These are phyloP conservation scores for Gymnorhina tibicen DNA, from an alignment of 2,113 vertebrate species.

Conservation along the genomic window DNA sequence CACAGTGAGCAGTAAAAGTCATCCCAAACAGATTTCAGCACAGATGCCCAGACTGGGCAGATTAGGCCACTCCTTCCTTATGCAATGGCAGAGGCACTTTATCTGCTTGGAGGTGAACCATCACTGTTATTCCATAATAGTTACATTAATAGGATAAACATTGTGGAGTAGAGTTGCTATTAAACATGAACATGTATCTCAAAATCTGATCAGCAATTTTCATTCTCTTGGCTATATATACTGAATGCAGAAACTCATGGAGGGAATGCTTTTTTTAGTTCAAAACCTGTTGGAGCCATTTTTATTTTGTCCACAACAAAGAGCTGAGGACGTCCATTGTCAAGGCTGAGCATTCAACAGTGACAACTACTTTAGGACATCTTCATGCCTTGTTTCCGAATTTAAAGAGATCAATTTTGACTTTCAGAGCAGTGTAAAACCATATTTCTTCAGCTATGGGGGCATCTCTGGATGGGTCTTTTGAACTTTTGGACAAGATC, in stretches of 20 bases:
- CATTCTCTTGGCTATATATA: background rate
- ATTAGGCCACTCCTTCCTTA: background rate
- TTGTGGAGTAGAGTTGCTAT: background rate
- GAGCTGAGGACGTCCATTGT: background rate
- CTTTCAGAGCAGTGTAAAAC: background rate
- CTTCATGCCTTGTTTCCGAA: background rate
- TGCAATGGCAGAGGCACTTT: background rate
- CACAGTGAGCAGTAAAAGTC: background rate
- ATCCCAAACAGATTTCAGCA: conserved; percentile 15
- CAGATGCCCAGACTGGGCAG: background rate
- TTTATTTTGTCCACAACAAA: background rate
- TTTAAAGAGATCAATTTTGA: background rate
- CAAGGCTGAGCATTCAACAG: background rate
- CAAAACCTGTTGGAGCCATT: background rate
- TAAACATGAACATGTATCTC: background rate
- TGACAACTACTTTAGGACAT: background rate
- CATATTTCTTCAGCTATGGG: background rate
- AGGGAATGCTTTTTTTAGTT: fast-evolving
- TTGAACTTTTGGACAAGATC: background rate
- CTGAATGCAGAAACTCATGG: background rate
- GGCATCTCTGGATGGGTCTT: background rate
- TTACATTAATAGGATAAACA: background rate
- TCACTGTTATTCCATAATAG: background rate
- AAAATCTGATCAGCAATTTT: background rate
- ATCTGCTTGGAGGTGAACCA: background rate